These are phyloP conservation scores for Punctoribates punctum DNA, from an alignment of 2,888 invertebrate species.

Conservation along the genomic window DNA sequence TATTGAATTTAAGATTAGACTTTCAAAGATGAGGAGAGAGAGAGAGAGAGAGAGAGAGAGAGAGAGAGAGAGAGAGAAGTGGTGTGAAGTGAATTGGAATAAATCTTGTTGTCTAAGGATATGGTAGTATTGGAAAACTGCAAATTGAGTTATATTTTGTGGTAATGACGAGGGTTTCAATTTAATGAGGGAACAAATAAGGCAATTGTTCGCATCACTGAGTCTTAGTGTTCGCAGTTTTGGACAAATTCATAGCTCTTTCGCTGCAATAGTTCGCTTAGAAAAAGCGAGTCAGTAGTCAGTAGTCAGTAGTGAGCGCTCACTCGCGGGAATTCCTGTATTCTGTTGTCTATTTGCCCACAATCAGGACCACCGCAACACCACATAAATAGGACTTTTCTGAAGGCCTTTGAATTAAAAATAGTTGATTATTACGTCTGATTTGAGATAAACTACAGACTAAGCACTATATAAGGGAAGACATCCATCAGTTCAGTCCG, in stretches of 20 bases:
- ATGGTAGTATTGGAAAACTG: neutral
- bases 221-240: neutral
- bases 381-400: neutral
- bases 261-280: neutral
- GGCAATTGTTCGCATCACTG: slow-evolving; percentile 31
- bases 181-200: slow-evolving; percentile 31
- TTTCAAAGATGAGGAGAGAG: neutral
- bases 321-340: neutral
- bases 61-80: slow-evolving; percentile 42
- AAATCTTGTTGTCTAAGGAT: neutral
- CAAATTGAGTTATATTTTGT: slow-evolving; percentile 27
- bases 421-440: slow-evolving; percentile 10
- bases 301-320: neutral
- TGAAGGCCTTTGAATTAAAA: slow-evolving; percentile 7
- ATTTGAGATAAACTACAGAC: slow-evolving; percentile 11
- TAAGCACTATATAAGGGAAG: neutral
- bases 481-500: neutral
- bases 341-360: neutral
- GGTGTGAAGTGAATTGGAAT: neutral
- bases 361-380: neutral
- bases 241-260: neutral
- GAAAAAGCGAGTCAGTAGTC: neutral
- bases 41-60: slow-evolving; percentile 41
- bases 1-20: neutral
- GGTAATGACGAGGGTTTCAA: slow-evolving; percentile 25